A percentile compares a stretch with the other conserved stretches of the same genome.
These are phyloP conservation scores for Sminthopsis crassicaudata DNA, from an alignment of 2,113 vertebrate genomes.

Conservation along the genomic window DNA sequence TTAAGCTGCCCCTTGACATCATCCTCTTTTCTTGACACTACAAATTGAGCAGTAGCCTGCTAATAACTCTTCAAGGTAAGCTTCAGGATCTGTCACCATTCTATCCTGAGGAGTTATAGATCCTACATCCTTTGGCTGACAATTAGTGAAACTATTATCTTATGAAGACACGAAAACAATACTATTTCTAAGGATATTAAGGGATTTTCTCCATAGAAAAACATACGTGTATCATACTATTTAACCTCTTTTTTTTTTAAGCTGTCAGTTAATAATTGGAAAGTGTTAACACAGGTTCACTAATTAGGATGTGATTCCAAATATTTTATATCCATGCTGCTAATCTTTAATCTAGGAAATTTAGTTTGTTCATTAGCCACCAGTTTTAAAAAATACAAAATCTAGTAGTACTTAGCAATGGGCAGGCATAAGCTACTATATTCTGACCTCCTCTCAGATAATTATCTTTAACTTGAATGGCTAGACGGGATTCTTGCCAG, in stretches of 20 bases:
- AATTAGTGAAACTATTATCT: slow-evolving; percentile 76
- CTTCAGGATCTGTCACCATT: slow-evolving; percentile 76
- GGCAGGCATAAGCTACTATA: slow-evolving; percentile 20
- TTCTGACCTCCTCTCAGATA: slow-evolving; percentile 36
- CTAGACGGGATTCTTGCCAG: slow-evolving; percentile 45
- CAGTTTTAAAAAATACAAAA: slow-evolving; percentile 41
- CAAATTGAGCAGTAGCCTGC: slow-evolving; percentile 66
- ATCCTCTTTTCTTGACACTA: slow-evolving; percentile 71
- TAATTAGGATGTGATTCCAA: slow-evolving; percentile 62
- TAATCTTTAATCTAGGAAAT: slow-evolving; percentile 54
- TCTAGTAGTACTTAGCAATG: slow-evolving; percentile 47
- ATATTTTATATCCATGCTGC: slow-evolving; percentile 31
- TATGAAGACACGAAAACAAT: slow-evolving; percentile 67
- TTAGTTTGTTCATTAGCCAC: slow-evolving; percentile 57
- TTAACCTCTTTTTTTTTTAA: slow-evolving; percentile 70
- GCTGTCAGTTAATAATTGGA: slow-evolving; percentile 59
- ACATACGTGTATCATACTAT: slow-evolving; percentile 69
- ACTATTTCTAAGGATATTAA: slow-evolving; percentile 75
- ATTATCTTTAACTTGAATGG: slow-evolving; percentile 15
- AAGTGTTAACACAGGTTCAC: slow-evolving; percentile 56
- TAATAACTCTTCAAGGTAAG: slow-evolving; percentile 77
- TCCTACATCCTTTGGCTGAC: slow-evolving; percentile 61
- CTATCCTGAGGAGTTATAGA: slow-evolving; percentile 72
- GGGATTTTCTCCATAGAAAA: slow-evolving; percentile 72
- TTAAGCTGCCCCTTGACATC: slow-evolving; percentile 67